Evolutionary conservation across 2,113 vertebrate species (phyloP), one percentile per base, ranked within the genome.

Genomic region (Cyanistes caeruleus): DNA sequence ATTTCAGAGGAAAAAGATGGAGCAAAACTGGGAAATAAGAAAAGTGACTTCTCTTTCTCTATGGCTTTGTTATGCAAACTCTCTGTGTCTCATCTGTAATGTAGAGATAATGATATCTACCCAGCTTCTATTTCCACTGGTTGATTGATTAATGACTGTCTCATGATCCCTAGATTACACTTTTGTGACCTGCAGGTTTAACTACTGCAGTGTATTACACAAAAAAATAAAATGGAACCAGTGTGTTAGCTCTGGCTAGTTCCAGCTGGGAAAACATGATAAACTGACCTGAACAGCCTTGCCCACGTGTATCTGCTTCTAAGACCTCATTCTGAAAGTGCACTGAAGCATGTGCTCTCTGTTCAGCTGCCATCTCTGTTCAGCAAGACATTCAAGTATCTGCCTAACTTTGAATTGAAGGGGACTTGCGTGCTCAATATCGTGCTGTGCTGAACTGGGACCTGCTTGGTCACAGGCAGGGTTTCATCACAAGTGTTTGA

Each of bases 71-170:
- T 88, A 88, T 58, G 53, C 86, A 88, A 94, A 87, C 73, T 72
- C 65, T 44, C 59, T 37, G 15, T 84, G 44, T 82, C 83, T 92
- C 77, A 84, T 79, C 90, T 90, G 72, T 92, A 90, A 84, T n/a
- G 52, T 23, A 91, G 83, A 75, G 83, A 94, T 93, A 93, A 86
- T 87, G 72, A 31, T 84, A 94, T 78, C 88, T 89, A 28, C 35
- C 39, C n/a, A 77, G 53, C 70, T 95, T 33, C 78, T 76, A 1
- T 94, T 91, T 85, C 87, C 59, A 91, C 59, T 87, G 55, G 37
- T 80, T 95, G 94, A 91, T 93, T 95, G 94, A 95, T 95, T 95
- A 95, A 87, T 91, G 87, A 65, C 81, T 84, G 17, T 82, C 65
- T 87, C 35, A 17, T 65, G 91, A 96, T 95, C 58, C 77, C 91